phyloP scores from a whole-genome alignment of 2,113 vertebrate species.

The Eretmochelys imbricata region DNA sequence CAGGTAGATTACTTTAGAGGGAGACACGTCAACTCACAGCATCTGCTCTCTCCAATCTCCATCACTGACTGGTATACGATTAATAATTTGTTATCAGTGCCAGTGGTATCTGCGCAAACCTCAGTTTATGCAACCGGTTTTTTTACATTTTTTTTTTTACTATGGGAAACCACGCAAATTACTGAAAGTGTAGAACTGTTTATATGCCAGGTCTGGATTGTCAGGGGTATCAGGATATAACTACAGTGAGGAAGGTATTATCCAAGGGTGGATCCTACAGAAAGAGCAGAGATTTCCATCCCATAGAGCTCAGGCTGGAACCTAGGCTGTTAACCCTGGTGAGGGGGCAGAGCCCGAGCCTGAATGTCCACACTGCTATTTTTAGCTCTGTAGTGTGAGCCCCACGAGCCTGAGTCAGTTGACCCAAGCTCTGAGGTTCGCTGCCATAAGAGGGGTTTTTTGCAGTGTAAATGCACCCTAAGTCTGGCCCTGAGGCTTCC shows the following conservation, averaged over 20 bases:
- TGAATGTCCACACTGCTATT: neutral
- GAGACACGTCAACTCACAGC: neutral
- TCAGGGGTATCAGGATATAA: neutral
- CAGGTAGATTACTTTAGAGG: slow-evolving; percentile 26
- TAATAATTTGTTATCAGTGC: slow-evolving; percentile 8
- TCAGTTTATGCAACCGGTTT: neutral
- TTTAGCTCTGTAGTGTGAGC: neutral
- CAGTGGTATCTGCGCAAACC: neutral
- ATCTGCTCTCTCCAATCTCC: neutral
- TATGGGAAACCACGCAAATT: neutral
- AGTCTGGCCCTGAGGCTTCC: neutral
- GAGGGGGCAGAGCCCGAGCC: neutral
- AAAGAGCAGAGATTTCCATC: neutral
- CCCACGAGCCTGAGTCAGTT: neutral
- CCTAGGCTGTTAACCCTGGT: neutral
- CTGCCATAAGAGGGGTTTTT: neutral
- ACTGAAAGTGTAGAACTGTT: neutral
- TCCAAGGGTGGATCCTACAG: neutral
- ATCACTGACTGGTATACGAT: slow-evolving; percentile 12
- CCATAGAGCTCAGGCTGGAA: neutral
- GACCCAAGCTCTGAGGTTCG: neutral
- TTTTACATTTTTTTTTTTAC: neutral
- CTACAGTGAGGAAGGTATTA: neutral
- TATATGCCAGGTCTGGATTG: neutral
- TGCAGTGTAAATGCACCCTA: neutral